Conservation (phyloP, 2,888 invertebrate species). For the Phortica magna region DNA sequence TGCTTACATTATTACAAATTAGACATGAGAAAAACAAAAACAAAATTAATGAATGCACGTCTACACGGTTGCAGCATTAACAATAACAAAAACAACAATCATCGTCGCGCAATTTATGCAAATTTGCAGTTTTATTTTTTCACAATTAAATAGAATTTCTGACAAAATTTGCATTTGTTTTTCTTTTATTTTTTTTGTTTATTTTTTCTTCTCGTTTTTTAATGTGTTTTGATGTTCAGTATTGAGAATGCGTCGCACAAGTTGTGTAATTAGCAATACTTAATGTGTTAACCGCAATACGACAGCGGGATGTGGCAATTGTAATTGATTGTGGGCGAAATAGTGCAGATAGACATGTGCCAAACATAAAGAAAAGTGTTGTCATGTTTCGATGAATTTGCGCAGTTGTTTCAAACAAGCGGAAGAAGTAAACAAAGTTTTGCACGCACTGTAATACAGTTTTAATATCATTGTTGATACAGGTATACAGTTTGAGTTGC, state of each 20-base stretch:
- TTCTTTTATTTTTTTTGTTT: neutral
- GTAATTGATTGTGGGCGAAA: too few relatives aligned
- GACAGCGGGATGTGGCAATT: neutral
- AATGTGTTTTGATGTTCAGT: neutral
- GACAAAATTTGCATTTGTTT: neutral
- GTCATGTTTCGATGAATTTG: neutral
- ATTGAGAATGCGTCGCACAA: constrained; percentile 6
- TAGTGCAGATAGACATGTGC: too few relatives aligned
- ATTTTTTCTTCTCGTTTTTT: neutral
- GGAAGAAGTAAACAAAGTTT: too few relatives aligned
- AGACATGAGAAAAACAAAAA: neutral
- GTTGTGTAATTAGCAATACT: constrained; percentile 11
- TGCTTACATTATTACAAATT: constrained; percentile 4
- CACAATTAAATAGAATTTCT: too few relatives aligned
- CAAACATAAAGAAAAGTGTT: neutral
- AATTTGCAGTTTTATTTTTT: neutral
- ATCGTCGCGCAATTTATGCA: constrained; percentile 6
- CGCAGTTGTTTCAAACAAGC: neutral
- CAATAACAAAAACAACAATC: neutral
- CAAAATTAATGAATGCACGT: neutral
- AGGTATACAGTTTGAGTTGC: neutral
- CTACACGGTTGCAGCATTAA: neutral
- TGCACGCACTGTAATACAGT: too few relatives aligned
- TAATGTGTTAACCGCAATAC: neutral
- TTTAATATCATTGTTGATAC: neutral